These are phyloP conservation scores for Terrapene triunguis DNA, from an alignment of 2,113 vertebrate genomes.

Conservation along the genomic window DNA sequence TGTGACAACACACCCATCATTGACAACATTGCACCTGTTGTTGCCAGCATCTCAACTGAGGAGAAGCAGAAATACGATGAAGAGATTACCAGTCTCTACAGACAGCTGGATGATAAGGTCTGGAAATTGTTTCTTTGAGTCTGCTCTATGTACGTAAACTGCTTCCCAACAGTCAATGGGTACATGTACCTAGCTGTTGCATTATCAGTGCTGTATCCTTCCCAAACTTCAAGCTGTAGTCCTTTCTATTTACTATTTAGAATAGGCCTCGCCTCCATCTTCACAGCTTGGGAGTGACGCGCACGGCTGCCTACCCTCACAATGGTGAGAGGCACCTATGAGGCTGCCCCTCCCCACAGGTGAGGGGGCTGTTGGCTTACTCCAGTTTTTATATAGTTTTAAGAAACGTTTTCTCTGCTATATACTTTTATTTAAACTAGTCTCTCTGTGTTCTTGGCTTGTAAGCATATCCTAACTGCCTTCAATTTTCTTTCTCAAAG, in stretches of 20 bases:
- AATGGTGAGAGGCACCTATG: background rate
- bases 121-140: background rate
- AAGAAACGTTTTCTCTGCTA: background rate
- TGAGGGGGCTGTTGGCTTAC: background rate
- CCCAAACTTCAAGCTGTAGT: background rate
- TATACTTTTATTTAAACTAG: background rate
- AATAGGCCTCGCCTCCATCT: background rate
- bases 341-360: background rate
- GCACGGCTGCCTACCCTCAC: background rate
- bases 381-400: background rate
- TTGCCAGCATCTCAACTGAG: slow-evolving; percentile 75
- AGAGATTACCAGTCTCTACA: slow-evolving; percentile 89
- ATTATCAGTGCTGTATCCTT: background rate
- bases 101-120: slow-evolving; percentile 95
- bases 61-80: slow-evolving; percentile 89
- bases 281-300: background rate
- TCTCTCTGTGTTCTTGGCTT: background rate
- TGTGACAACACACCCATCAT: slow-evolving; percentile 89
- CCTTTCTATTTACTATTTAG: background rate
- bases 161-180: background rate
- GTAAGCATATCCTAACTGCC: slow-evolving; percentile 37
- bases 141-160: accelerated
- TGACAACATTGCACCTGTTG: slow-evolving; percentile 81
- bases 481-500: slow-evolving; percentile 21
- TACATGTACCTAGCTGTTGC: accelerated